Conservation (phyloP, 2,888 invertebrate species). For the Sympetrum striolatum region DNA sequence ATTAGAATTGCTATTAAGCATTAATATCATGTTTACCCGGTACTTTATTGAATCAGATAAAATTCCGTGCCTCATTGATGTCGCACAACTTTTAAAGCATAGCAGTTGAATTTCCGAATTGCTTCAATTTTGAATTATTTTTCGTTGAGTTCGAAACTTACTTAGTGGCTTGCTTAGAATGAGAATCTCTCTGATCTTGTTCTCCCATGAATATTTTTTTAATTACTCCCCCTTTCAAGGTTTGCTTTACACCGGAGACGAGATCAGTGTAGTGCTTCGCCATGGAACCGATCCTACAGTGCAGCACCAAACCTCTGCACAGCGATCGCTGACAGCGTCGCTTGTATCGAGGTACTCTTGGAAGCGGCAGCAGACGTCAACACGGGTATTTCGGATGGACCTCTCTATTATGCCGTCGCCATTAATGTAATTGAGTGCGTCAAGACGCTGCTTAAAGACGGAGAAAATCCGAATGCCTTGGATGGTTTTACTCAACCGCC, state of each 20-base stretch:
- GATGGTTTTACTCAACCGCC: conserved; percentile 86
- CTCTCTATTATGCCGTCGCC: conserved; percentile 84
- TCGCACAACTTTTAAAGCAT: no score
- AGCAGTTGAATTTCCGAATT: no score
- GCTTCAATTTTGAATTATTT: no score
- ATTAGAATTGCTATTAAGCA: no score
- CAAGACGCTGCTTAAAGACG: conserved; percentile 73
- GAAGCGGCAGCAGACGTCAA: conserved; percentile 78
- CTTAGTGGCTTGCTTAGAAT: no score
- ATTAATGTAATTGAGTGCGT: conserved; percentile 78
- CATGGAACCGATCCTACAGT: conserved; percentile 74
- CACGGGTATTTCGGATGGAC: conserved; percentile 67
- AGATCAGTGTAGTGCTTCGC: conserved; percentile 75
- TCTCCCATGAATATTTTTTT: no score
- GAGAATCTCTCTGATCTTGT: no score
- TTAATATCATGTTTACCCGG: no score
- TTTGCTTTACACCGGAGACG: conserved; percentile 77
- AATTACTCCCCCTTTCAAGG: conserved; percentile 54
- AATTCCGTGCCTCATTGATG: no score
- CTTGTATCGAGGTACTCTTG: conserved; percentile 70
- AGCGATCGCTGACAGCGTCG: conserved; percentile 69
- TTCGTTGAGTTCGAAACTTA: no score
- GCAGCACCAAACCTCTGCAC: conserved; percentile 81
- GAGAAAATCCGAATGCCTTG: conserved; percentile 82
- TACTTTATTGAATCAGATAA: no score